Evolutionary conservation across 92 coral and sea anemone species (phyloP), one percentile per base, ranked within the genome.

Genomic region (Bergia sp.): DNA sequence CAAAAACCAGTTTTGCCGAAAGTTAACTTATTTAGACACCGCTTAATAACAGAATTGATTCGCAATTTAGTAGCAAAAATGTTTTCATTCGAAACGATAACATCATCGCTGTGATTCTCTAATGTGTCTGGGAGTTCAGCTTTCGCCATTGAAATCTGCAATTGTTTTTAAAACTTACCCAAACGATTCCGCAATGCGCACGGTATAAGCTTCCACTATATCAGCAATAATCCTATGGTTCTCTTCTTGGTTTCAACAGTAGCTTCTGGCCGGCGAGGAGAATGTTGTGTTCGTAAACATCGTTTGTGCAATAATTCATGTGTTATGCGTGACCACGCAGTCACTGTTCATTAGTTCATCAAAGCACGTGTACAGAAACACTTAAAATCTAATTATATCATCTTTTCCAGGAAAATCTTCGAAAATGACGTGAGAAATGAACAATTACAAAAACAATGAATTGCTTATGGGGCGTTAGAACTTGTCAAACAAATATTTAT

Each of bases 241-340:
- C 10, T 47, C 58, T 18, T 53, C 58, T 53, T 0, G 21, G 44
- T 18, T 12, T 79, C 6, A n/a, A 6, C 58, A 10, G 3, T 53
- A 18, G 58, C 13, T 53, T 11, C 2, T 64, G 50, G n/a, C 8
- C 8, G 20, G 79, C 13, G 6, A 43, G 53, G 55, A 79, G 2
- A 42, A 47, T 78, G 65, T 78, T 78, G 39, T 79, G 67, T 45
- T 29, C 8, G 21, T 21, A 50, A 66, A 82, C 64, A 66, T 4
- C 37, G 57, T 6, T 77, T 77, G 81, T 45, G 81, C 57, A 77
- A 77, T 45, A 21, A 29, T 73, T 73, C 11, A 36, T 73, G 76
- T 21, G 83, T 50, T 9, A 65, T 40, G 41, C 86, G 77, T 82
- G 86, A 67, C 86, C 5, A 9, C 13, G 43, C 73, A 18, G 77